Evolutionary conservation across 2,797 vertebrate species (phyloP).

Genomic region (Lophius americanus): DNA sequence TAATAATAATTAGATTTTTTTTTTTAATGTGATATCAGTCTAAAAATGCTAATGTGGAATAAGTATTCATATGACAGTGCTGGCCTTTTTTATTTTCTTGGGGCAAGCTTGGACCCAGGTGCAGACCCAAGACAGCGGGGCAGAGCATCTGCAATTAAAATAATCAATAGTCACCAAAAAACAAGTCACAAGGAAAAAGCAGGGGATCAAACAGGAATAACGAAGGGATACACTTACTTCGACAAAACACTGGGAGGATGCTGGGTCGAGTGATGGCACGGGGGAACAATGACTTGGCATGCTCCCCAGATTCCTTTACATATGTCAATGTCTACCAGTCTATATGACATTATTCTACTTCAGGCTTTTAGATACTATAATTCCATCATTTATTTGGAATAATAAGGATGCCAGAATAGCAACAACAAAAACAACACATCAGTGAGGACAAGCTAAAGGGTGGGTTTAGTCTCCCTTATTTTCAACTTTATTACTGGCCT

Average conservation of each 20-base stretch:
- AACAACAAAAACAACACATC: neutral
- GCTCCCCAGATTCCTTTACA: neutral
- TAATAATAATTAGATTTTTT: too few relatives aligned
- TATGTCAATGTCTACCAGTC: neutral
- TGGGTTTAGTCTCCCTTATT: neutral
- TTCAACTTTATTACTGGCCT: neutral
- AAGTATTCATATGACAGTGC: neutral
- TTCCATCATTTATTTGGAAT: neutral
- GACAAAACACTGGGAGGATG: too few relatives aligned
- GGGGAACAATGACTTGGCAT: too few relatives aligned
- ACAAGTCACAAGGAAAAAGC: too few relatives aligned
- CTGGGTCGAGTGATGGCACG: too few relatives aligned
- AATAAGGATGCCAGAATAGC: neutral
- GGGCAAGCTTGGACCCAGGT: too few relatives aligned
- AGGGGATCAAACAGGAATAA: too few relatives aligned
- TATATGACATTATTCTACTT: neutral
- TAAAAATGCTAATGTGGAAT: slow-evolving; percentile 1
- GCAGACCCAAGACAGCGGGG: too few relatives aligned
- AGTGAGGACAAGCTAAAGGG: neutral
- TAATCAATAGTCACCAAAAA: too few relatives aligned
- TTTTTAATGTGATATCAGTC: neutral
- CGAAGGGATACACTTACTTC: too few relatives aligned
- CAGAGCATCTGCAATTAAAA: too few relatives aligned
- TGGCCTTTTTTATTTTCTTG: neutral
- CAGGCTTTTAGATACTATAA: neutral